Conservation (phyloP, 2,113 vertebrate genomes). For the Rhombomys opimus region DNA sequence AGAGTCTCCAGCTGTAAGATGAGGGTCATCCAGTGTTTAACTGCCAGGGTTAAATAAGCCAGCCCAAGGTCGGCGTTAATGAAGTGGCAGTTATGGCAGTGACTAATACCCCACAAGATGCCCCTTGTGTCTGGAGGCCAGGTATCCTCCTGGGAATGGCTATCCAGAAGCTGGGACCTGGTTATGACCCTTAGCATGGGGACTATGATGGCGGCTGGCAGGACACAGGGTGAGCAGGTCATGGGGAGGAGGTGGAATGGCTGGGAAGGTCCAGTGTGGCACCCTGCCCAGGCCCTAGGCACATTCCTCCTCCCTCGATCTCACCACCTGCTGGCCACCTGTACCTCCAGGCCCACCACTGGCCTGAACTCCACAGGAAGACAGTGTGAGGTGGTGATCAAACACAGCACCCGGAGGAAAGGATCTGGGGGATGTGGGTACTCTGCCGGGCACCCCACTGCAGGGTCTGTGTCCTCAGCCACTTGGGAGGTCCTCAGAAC, state of each 20-base stretch:
- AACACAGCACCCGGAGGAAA: not conserved
- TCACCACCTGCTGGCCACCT: constrained; percentile 65
- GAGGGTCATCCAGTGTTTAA: not conserved
- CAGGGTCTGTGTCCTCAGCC: not conserved
- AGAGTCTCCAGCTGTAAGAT: constrained; percentile 2
- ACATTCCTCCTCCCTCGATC: constrained; percentile 67
- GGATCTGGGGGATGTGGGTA: too few species aligned
- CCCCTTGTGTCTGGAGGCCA: constrained; percentile 4
- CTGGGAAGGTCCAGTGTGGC: constrained; percentile 59
- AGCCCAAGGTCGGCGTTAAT: not conserved
- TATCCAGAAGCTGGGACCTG: constrained; percentile 8
- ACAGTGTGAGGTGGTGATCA: not conserved
- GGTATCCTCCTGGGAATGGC: constrained; percentile 41
- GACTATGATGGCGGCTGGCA: not conserved
- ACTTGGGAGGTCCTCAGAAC: not conserved
- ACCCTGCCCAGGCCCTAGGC: constrained; percentile 62
- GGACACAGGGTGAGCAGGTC: constrained; percentile 53
- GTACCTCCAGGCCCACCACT: not conserved
- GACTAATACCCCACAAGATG: constrained; percentile 50
- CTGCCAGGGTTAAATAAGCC: not conserved
- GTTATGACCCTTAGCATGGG: constrained; percentile 26
- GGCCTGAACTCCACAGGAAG: not conserved
- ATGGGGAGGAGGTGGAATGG: constrained; percentile 12
- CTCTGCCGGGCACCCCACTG: not conserved
- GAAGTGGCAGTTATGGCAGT: not conserved